Evolutionary conservation across 2,113 vertebrate species (phyloP).

Genomic region (Miniopterus natalensis): DNA sequence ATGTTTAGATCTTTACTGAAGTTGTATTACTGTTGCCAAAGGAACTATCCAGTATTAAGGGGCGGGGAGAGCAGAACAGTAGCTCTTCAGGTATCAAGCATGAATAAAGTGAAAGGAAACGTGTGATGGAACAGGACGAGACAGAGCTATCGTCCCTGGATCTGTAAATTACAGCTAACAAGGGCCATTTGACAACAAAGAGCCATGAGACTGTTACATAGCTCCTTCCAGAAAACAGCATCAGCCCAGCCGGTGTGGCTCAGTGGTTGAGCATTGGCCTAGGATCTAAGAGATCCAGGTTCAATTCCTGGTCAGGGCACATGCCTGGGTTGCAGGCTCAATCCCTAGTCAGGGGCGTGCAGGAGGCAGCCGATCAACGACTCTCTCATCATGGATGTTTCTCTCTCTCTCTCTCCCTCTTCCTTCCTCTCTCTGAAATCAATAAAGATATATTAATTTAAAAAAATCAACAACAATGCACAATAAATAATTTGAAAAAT

Average conservation of each 20-base stretch:
- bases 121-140: neutral
- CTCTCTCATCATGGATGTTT: too few species aligned
- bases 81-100: neutral
- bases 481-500: neutral
- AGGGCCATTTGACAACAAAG: neutral
- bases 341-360: too few species aligned
- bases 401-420: too few species aligned
- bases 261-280: too few species aligned
- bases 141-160: neutral
- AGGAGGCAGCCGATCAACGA: too few species aligned
- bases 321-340: too few species aligned
- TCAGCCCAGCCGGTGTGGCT: too few species aligned
- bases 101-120: neutral
- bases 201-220: neutral
- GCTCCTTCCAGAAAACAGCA: neutral
- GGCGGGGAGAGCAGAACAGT: neutral
- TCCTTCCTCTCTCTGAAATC: too few species aligned
- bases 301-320: too few species aligned
- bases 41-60: neutral
- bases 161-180: neutral
- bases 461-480: neutral
- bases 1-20: constrained; percentile 3
- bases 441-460: too few species aligned
- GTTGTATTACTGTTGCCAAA: neutral
- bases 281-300: too few species aligned